phyloP scores from a whole-genome alignment of 2,113 vertebrate species.

The Megatriorchis doriae region DNA sequence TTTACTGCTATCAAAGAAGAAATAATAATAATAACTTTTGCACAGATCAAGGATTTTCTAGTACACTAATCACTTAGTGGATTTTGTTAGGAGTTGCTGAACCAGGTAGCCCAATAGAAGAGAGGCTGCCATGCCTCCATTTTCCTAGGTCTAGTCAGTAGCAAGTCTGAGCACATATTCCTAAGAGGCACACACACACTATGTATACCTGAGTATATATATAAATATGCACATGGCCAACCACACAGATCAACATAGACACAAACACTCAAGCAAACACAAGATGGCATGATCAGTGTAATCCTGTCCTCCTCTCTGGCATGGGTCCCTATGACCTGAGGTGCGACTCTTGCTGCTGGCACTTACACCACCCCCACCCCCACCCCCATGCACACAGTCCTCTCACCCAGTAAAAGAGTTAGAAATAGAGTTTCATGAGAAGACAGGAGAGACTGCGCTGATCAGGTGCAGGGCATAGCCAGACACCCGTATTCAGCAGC shows the following conservation, averaged over 20 bases:
- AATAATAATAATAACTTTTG: neutral
- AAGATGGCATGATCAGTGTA: neutral
- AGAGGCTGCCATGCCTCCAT: neutral
- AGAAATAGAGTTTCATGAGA: neutral
- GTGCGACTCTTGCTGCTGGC: neutral
- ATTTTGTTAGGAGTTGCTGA: neutral
- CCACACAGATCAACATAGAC: neutral
- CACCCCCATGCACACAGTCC: neutral
- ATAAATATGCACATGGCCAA: neutral
- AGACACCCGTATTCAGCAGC: neutral
- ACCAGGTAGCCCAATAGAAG: neutral
- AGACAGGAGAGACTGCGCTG: neutral
- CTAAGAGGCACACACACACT: neutral
- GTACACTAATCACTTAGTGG: neutral
- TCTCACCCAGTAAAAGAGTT: neutral
- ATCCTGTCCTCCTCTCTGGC: neutral
- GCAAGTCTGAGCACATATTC: neutral
- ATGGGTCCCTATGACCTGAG: neutral
- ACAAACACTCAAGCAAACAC: neutral
- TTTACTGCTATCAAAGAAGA: neutral
- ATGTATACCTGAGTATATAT: neutral
- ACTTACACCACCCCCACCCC: neutral
- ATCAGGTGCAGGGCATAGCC: neutral
- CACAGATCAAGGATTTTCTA: neutral
- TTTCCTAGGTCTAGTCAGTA: neutral